Percentiles rank a stretch among this genome's conserved stretches.
Conservation (phyloP, 2,888 invertebrate genomes). For the Heliconius aoede region DNA sequence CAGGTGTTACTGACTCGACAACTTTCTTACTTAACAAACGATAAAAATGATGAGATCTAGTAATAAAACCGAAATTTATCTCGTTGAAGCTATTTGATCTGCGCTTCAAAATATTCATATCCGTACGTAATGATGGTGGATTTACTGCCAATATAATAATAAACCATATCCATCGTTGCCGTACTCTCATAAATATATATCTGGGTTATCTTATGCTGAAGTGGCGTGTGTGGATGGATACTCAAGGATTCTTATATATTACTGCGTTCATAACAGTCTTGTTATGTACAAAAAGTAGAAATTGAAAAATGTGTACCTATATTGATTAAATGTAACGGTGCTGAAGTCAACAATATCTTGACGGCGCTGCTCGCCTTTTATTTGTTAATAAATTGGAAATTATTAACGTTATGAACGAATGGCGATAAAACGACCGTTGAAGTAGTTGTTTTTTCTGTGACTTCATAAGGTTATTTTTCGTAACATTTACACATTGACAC, state of each 20-base stretch:
- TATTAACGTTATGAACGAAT: slow-evolving; percentile 54
- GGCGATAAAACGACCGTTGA: slow-evolving; percentile 59
- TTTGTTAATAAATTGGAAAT: slow-evolving; percentile 56
- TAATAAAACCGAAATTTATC: slow-evolving; percentile 51
- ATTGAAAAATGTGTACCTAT: not conserved
- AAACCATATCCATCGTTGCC: slow-evolving; percentile 41
- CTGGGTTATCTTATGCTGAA: slow-evolving; percentile 42
- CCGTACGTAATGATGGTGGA: slow-evolving; percentile 38
- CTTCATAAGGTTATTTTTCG: slow-evolving; percentile 58
- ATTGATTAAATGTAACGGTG: not conserved
- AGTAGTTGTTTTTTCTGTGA: slow-evolving; percentile 58
- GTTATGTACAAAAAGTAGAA: too few relatives aligned
- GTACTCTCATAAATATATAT: slow-evolving; percentile 45
- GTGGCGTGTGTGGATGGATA: slow-evolving; percentile 31
- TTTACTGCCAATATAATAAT: slow-evolving; percentile 45
- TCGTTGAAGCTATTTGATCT: slow-evolving; percentile 29
- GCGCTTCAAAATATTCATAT: slow-evolving; percentile 42
- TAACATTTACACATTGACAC: slow-evolving; percentile 10
- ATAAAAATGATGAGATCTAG: slow-evolving; percentile 7
- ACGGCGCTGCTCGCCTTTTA: slow-evolving; percentile 45
- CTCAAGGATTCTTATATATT: slow-evolving; percentile 21
- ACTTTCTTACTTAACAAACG: not conserved
- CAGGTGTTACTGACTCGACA: too few relatives aligned
- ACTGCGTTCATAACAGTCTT: too few relatives aligned
- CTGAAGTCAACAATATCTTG: not conserved